Conservation (phyloP, 2,888 invertebrate genomes). For the Cephus runcator region DNA sequence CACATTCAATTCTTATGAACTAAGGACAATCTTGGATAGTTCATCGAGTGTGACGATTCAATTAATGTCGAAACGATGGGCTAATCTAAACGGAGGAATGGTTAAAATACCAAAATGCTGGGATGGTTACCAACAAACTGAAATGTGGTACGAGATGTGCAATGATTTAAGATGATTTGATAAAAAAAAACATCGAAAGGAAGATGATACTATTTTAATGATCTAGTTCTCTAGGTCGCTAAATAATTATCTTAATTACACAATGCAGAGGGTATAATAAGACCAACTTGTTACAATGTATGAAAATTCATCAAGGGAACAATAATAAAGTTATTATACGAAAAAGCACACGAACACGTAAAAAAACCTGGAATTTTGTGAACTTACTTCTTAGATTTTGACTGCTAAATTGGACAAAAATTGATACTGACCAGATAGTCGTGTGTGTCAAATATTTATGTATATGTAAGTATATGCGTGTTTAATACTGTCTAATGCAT, state of each 20-base stretch:
- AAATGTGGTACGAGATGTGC: background rate
- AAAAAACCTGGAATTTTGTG: slow-evolving; percentile 22
- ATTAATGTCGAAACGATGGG: too few species aligned
- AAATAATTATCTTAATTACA: too few species aligned
- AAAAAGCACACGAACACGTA: slow-evolving; percentile 25
- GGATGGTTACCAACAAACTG: background rate
- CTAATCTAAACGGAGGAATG: too few species aligned
- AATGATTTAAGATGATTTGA: too few species aligned
- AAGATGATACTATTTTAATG: too few species aligned
- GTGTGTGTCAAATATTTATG: slow-evolving; percentile 24
- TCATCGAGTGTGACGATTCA: background rate
- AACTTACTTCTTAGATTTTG: slow-evolving; percentile 45
- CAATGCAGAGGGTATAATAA: slow-evolving; percentile 17
- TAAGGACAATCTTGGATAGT: slow-evolving; percentile 22
- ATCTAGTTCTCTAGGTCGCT: too few species aligned
- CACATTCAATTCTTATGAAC: slow-evolving; percentile 55
- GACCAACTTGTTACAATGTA: slow-evolving; percentile 29
- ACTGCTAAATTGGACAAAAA: slow-evolving; percentile 34
- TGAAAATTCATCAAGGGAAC: slow-evolving; percentile 13
- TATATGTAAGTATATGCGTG: background rate
- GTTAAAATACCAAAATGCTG: background rate
- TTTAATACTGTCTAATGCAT: too few species aligned
- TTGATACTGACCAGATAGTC: slow-evolving; percentile 27
- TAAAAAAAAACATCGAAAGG: too few species aligned
- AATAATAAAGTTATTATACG: slow-evolving; percentile 14